Percentiles rank a stretch among this genome's conserved stretches.
Evolutionary conservation across 1,140 invertebrate genomes (phyloP).

Genomic region (Trachymyrmex septentrionalis): DNA sequence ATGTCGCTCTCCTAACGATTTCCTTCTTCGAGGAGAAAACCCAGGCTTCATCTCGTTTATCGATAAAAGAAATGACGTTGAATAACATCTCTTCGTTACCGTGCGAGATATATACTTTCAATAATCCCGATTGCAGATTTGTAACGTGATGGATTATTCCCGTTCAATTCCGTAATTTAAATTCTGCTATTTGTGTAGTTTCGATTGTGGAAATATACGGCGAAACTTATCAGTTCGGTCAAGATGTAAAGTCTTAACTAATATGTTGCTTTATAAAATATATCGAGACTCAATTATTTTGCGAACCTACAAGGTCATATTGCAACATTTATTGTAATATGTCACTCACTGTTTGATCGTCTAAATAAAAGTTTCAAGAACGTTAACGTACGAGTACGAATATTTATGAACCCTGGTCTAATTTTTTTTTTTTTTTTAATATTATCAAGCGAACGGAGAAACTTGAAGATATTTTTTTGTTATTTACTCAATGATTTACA

Average conservation of each 20-base stretch:
- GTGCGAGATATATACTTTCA: slow-evolving; percentile 61
- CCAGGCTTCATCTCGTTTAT: slow-evolving; percentile 73
- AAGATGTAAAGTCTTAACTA: neutral
- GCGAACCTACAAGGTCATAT: neutral
- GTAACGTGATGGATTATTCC: neutral
- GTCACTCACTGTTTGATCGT: neutral
- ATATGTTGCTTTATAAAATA: neutral
- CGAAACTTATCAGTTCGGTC: neutral
- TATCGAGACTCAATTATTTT: slow-evolving; percentile 10
- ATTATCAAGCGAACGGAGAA: neutral
- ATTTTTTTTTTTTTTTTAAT: slow-evolving; percentile 23
- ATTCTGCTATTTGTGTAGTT: neutral
- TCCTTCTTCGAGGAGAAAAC: slow-evolving; percentile 74
- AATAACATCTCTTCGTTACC: slow-evolving; percentile 68
- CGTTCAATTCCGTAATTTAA: neutral
- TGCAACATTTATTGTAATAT: neutral
- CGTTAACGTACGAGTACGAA: neutral
- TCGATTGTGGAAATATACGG: neutral
- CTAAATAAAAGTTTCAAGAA: slow-evolving; percentile 43
- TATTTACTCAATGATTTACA: neutral
- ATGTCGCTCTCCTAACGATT: slow-evolving; percentile 80
- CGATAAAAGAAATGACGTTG: slow-evolving; percentile 77
- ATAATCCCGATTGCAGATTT: slow-evolving; percentile 53
- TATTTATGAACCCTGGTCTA: neutral
- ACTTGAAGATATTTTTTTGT: neutral